Evolutionary conservation across 2,113 vertebrate species (phyloP).

Genomic region (Siniperca knerii): DNA sequence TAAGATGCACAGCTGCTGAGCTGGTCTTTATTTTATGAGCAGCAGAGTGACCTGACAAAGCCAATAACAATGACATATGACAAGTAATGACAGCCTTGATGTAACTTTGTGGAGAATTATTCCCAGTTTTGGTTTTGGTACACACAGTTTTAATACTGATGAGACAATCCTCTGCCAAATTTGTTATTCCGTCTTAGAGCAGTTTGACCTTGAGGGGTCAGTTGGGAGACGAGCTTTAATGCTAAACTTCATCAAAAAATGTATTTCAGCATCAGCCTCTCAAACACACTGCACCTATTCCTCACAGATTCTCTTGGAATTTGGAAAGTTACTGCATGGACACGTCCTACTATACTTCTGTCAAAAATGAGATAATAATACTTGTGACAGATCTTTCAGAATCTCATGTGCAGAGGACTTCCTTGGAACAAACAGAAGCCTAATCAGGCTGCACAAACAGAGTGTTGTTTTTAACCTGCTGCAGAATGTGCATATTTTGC

Average conservation of each 20-base stretch:
- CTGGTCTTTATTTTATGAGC: constrained; percentile 13
- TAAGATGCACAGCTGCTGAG: constrained; percentile 11
- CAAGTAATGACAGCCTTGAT: constrained; percentile 6
- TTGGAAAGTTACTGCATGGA: not conserved
- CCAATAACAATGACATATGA: constrained; percentile 18
- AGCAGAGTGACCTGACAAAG: not conserved
- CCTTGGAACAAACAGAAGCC: constrained; percentile 35
- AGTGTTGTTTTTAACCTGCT: constrained; percentile 24
- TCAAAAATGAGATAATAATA: constrained; percentile 10
- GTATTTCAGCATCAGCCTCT: constrained; percentile 11
- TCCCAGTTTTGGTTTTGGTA: not conserved
- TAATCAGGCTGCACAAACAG: constrained; percentile 48
- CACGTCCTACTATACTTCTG: not conserved
- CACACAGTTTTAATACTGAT: constrained; percentile 27
- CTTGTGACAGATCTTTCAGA: constrained; percentile 17
- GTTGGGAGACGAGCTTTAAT: constrained; percentile 28
- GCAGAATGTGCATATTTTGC: constrained; percentile 44
- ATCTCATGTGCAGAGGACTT: constrained; percentile 22
- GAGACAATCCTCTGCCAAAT: constrained; percentile 23
- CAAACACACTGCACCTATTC: not conserved
- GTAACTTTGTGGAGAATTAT: constrained; percentile 5
- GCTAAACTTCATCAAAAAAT: constrained; percentile 20
- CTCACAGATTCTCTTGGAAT: not conserved
- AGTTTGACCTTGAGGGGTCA: constrained; percentile 56
- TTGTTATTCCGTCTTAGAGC: constrained; percentile 28